Base-by-base conservation (phyloP, 1,140 invertebrate genomes). In the Drosophila persimilis region DNA sequence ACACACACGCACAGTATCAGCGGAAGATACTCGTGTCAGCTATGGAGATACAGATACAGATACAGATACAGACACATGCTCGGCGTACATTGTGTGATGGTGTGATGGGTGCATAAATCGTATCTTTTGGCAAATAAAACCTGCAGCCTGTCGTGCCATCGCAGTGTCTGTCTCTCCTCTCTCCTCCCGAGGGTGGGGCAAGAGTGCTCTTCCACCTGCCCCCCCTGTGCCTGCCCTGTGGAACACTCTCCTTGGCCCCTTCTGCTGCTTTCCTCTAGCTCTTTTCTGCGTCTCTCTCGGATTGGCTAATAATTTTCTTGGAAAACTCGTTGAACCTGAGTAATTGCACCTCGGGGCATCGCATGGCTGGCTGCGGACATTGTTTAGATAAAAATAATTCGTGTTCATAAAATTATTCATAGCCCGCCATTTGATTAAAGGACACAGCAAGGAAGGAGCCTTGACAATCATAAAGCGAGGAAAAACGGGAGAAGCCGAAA, bases 321-420 rank as follows among this genome's bases (percentile, higher is more conserved):
- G 20, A 72, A 50, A 72, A 50, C 65, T 56, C 61, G 64, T 80
- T 83, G 57, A 86, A 80, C 64, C 63, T 65, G 63, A 77, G 80
- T 85, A 77, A 85, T 86, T 86, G 77, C 47, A 35, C 29, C 35
- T 39, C 35, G 35, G 35, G 35, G 35, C 31, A 31, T 29, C 3
- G 31, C 31, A 3, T 35, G 35, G 11, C 35, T 9, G 35, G 20
- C 20, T 41, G 44, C 2, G 45, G 60, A 48, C 57, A 47, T 54
- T 70, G 60, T 56, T 70, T 61, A 65, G 62, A 81, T 63, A 59
- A 52, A 66, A 51, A 70, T 74, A 70, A 80, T 56, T 63, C 26
- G 26, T 52, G 50, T 53, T 74, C 71, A 44, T 74, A 35, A 66
- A 66, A 66, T 75, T 75, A 75, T 75, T 75, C 72, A 75, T 67